Base-by-base conservation (phyloP, 2,888 invertebrate species). In the Caenorhabditis sp. region DNA sequence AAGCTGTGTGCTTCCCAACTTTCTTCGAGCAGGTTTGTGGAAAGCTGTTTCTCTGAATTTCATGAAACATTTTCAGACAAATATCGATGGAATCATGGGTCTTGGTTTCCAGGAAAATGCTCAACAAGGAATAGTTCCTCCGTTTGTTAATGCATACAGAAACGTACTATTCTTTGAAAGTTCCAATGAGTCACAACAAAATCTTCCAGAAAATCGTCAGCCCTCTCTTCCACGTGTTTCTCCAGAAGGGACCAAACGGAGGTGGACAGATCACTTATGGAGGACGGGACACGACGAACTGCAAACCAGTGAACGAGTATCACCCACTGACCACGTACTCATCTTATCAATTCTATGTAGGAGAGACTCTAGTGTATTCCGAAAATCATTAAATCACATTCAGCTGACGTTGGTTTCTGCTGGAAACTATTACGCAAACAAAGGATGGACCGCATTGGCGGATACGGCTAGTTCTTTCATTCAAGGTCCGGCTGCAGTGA, bases 381-480 rank as follows among this genome's bases (percentile, higher is more conserved):
- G 22, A 47, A 47, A 19, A 28, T 63, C 44, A 63, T n/a, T 26
- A 47, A 47, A 24, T 19, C 12, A 44, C 49, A n/a, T 66, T 49
- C 44, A 66, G 66, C 28, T 66, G 28, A 66, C 66, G 19, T 22
- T 51, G 35, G 66, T 66, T 35, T 66, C 66, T 28, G 31, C 66
- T 31, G 49, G 66, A 49, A 51, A 49, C 5, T 66, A 66, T 31
- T 66, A 49, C 14, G 49, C 66, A 14, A 66, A 35, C 28, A 66
- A 49, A 22, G 66, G 66, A 49, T 66, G 66, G 66, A 66, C 66
- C 44, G 66, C 66, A 1, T 22, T 66, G 35, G 47, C 66, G 19
- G 66, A 66, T 35, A 66, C 66, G 0, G 66, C 66, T 0, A 84
- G 79, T 10, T 84, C 85, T 2, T 58, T 85, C 58, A 80, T 85